Base-by-base conservation (phyloP, 1,140 invertebrate genomes). In the Philotrypesis tridentata region DNA sequence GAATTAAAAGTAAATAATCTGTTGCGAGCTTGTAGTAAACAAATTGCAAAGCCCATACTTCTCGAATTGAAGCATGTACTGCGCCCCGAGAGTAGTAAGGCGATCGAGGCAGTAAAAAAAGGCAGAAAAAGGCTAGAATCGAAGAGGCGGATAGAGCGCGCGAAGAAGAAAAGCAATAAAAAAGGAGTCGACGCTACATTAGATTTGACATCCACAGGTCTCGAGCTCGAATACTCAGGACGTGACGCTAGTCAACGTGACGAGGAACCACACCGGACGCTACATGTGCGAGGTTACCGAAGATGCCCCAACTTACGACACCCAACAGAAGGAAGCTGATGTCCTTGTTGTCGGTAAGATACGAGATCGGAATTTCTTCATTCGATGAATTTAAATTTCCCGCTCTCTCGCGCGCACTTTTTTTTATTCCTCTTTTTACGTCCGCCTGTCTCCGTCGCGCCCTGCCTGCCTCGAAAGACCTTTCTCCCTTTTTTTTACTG, bases 261-360 rank as follows among this genome's bases (percentile, higher is more conserved):
- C 90, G 80, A 92, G 93, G 37, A 92, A 93, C 5, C 92, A 95
- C 55, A 94, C 94, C 63, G 96, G 95, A 6, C 91, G 91, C 61
- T 96, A 96, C 90, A 95, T 95, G 89, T 96, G 96, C 87, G 95
- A 96, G 87, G 94, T 96, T 63, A 95, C 95, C 0, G 95, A 95
- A 3, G 95, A 96, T 86, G 93, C 93, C 1, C 95, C 95, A 1
- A 91, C 93, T 60, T 96, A 95, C 86, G 95, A 96, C 87, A 96
- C 95, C 0, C 92, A 94, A 70, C 93, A 94, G 82, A 92, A 93
- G 80, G 90, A 92, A 12, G 93, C 94, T 9, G 91, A 89, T 9
- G 94, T 96, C 89, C 93, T 93, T 82, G 94, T 96, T 75, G 94
- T 95, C 71, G 95, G 95, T 96, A 90, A 78, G 81, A 67, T 48